phyloP scores from a whole-genome alignment of 1,140 invertebrate species.

The Laupala kohalensis region DNA sequence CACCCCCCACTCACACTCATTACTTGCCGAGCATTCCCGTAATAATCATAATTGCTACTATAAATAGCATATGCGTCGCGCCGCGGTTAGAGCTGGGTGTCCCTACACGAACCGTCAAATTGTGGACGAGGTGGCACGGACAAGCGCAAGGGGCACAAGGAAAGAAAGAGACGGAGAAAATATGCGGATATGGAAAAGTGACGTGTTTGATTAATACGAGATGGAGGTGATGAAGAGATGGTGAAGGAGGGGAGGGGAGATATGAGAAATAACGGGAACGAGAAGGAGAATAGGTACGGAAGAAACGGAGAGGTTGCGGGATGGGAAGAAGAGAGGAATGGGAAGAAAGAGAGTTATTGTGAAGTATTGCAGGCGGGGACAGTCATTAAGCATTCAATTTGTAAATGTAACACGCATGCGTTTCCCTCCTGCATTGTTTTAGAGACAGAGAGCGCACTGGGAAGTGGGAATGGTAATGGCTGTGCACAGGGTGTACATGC shows the following conservation, averaged over 20 bases:
- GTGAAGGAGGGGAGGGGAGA: too few relatives aligned
- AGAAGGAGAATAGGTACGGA: not conserved
- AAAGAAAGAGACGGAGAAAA: not conserved
- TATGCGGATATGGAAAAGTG: not conserved
- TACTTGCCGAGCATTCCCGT: not conserved
- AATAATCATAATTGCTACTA: not conserved
- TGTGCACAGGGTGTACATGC: too few relatives aligned
- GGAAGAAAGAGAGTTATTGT: too few relatives aligned
- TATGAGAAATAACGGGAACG: too few relatives aligned
- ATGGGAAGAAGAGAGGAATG: not conserved
- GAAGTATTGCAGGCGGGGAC: not conserved
- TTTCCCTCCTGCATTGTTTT: too few relatives aligned
- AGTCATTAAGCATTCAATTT: too few relatives aligned
- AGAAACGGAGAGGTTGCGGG: not conserved
- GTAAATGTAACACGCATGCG: too few relatives aligned
- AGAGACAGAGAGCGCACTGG: too few relatives aligned
- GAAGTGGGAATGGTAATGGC: too few relatives aligned
- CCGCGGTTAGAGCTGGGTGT: not conserved
- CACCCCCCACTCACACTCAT: not conserved
- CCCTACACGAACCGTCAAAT: not conserved
- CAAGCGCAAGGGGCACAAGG: not conserved
- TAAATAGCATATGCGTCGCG: not conserved
- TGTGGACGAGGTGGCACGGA: not conserved
- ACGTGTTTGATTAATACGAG: not conserved
- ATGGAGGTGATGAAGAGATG: not conserved